phyloP scores from a whole-genome alignment of 2,888 invertebrate genomes.

The Hyposoter dolosus region DNA sequence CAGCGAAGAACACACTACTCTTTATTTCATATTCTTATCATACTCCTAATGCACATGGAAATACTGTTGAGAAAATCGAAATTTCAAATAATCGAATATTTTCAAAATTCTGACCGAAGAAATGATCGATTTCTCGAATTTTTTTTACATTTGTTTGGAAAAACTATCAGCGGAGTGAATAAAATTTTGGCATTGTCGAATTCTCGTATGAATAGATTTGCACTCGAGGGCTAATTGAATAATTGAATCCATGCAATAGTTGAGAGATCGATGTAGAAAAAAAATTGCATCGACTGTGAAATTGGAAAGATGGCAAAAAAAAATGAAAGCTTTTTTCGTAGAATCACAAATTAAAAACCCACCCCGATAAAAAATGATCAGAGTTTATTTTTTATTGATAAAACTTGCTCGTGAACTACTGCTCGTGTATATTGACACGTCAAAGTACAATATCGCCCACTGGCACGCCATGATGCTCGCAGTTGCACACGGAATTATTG shows the following conservation, averaged over 20 bases:
- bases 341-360: background rate
- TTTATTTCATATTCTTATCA: slow-evolving; percentile 5
- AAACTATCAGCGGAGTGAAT: too few species aligned
- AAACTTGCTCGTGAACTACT: background rate
- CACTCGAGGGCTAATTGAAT: background rate
- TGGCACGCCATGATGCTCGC: slow-evolving; percentile 53
- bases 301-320: background rate
- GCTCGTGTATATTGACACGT: background rate
- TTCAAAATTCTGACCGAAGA: background rate
- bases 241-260: background rate
- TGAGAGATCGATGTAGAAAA: background rate
- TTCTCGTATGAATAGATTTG: too few species aligned
- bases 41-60: slow-evolving; percentile 12
- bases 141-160: too few species aligned
- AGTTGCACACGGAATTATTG: slow-evolving; percentile 51
- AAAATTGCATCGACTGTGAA: background rate
- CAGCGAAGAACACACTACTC: background rate
- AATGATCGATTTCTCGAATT: too few species aligned
- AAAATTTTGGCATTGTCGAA: too few species aligned
- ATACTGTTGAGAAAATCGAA: background rate
- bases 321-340: background rate
- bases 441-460: slow-evolving; percentile 27
- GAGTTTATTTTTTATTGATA: background rate
- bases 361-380: background rate
- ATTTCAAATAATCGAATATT: background rate